Evolutionary conservation across 2,113 vertebrate species (phyloP).

Genomic region (Glaucidium brasilianum): DNA sequence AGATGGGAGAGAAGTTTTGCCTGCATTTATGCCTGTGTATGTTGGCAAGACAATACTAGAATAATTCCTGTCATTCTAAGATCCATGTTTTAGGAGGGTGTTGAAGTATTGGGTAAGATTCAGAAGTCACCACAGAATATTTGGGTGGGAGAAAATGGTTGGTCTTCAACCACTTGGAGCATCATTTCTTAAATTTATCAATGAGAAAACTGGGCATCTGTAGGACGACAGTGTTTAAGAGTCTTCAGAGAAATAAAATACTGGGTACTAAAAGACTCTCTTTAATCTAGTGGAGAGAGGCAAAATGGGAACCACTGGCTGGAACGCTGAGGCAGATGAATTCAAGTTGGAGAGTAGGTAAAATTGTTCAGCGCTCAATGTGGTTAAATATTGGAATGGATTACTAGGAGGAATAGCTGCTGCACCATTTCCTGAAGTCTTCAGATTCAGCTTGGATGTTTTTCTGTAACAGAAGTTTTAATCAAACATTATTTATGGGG

Average conservation of each 20-base stretch:
- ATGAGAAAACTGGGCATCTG: rapidly evolving
- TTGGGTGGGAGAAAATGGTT: not conserved
- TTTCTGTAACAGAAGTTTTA: not conserved
- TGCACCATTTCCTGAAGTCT: not conserved
- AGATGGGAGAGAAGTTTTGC: not conserved
- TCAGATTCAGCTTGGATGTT: not conserved
- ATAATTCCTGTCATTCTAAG: not conserved
- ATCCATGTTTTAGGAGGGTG: not conserved
- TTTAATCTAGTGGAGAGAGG: not conserved
- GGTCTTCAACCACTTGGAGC: not conserved
- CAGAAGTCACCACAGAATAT: not conserved
- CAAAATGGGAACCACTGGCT: not conserved
- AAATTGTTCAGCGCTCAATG: not conserved
- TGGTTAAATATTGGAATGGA: not conserved
- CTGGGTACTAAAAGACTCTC: not conserved
- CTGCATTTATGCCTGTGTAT: not conserved
- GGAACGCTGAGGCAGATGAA: not conserved
- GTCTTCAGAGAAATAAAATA: not conserved
- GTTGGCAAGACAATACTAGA: not conserved
- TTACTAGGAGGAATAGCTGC: not conserved
- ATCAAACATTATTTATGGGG: not conserved
- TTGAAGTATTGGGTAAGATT: not conserved
- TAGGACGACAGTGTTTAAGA: not conserved
- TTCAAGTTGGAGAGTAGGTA: not conserved
- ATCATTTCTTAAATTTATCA: not conserved